These are phyloP conservation scores for Erinaceus europaeus DNA, from an alignment of 2,113 vertebrate genomes.

Conservation along the genomic window DNA sequence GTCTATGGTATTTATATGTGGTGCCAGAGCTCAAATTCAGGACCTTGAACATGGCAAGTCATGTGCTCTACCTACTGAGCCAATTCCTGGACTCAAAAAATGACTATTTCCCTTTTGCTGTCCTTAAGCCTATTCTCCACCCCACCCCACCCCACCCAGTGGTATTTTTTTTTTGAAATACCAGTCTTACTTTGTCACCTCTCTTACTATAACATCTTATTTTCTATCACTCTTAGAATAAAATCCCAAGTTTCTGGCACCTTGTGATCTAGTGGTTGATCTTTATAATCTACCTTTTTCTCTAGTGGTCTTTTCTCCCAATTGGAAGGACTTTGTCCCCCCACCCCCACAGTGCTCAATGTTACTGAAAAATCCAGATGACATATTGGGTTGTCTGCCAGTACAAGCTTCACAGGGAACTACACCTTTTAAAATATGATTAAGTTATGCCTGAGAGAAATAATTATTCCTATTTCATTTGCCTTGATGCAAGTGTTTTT, in stretches of 20 bases:
- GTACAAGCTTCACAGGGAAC: not conserved
- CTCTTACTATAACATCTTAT: not conserved
- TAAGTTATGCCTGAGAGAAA: constrained; percentile 65
- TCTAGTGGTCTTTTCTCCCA: not conserved
- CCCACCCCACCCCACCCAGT: not conserved
- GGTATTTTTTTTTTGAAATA: not conserved
- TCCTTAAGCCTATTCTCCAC: not conserved
- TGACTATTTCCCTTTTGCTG: not conserved
- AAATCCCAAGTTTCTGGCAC: not conserved
- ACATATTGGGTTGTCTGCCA: not conserved
- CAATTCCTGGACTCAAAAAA: no score
- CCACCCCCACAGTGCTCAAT: not conserved
- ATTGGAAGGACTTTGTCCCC: not conserved
- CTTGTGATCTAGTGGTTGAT: not conserved
- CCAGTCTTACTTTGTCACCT: not conserved
- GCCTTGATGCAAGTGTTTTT: constrained; percentile 63
- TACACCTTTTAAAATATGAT: constrained; percentile 60
- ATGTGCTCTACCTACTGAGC: no score
- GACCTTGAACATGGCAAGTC: no score
- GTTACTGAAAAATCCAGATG: not conserved
- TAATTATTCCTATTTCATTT: constrained; percentile 65
- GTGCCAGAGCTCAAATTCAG: no score
- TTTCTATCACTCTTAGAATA: not conserved
- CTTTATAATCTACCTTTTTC: not conserved
- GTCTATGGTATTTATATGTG: no score